Base-by-base conservation (phyloP, 2,888 invertebrate genomes). In the Synanthedon andrenaeformis region DNA sequence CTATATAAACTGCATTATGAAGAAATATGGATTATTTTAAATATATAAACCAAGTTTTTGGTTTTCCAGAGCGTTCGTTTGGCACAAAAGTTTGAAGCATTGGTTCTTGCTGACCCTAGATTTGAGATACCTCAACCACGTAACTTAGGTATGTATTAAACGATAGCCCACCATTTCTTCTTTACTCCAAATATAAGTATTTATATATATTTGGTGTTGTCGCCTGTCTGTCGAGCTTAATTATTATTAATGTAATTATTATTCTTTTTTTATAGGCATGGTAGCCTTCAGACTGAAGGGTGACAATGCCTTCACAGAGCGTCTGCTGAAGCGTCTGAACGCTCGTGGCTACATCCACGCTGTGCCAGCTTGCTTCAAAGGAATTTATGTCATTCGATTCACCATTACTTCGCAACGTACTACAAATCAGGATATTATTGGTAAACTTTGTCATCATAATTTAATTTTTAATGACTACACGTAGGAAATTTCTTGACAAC, bases 281-380 rank as follows among this genome's bases (percentile, higher is more conserved):
- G 97, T 98, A 0, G 96, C 95, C 0, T 97, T 98, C 75, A 92
- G 98, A 41, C 88, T 98, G 5, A 90, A 91, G 23, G 95, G 97
- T 53, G 92, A 97, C 76, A 93, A 97, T 69, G 92, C 94, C 0
- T 86, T 96, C 51, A 98, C 98, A 0, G 98, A 99, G 78, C 89
- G 91, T 12, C 82, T 98, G 4, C 87, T 98, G 54, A 97, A 97
- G 75, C 90, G 93, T 0, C 79, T 99, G 53, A 99, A 98, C 71
- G 92, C 92, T 1, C 91, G 94, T 0, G 98, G 97, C 6, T 91
- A 92, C 63, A 90, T 98, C 6, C 98, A 99, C 77, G 96, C 97
- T 60, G 98, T 99, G 0, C 98, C 98, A 0, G 97, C 98, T 0
- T 94, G 95, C 55, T 90, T 98, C 56, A 97, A 97, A 70, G 94